Evolutionary conservation across 2,888 invertebrate genomes (phyloP).

Genomic region (Pristionchus mayeri): DNA sequence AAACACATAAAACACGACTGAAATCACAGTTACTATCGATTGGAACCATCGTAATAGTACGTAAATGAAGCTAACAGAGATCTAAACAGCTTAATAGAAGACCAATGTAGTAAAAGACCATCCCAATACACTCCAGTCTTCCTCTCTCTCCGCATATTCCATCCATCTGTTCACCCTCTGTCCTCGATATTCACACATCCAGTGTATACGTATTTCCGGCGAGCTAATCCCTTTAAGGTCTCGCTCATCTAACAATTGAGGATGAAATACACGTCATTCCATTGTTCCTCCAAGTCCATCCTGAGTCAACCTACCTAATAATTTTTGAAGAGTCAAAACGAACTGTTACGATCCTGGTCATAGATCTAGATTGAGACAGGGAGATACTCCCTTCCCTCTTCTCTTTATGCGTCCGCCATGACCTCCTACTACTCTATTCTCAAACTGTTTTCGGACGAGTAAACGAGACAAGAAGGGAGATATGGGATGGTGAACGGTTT

Average conservation of each 20-base stretch:
- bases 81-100: too few relatives aligned
- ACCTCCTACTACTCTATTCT: slow-evolving; percentile 19
- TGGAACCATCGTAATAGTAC: too few relatives aligned
- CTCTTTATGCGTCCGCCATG: background rate
- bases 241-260: too few relatives aligned
- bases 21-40: too few relatives aligned
- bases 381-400: slow-evolving; percentile 7
- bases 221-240: background rate
- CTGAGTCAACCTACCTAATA: background rate
- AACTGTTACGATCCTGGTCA: too few relatives aligned
- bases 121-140: background rate
- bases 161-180: slow-evolving; percentile 8
- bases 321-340: slow-evolving; percentile 15
- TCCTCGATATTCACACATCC: slow-evolving; percentile 13
- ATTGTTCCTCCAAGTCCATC: background rate
- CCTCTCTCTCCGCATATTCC: background rate
- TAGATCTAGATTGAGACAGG: too few relatives aligned
- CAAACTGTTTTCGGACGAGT: slow-evolving; percentile 41
- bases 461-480: background rate
- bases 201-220: slow-evolving; percentile 2
- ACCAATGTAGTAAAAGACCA: too few relatives aligned
- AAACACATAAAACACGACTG: too few relatives aligned
- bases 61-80: slow-evolving; percentile 27
- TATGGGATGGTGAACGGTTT: background rate
- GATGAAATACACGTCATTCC: background rate